phyloP scores from a whole-genome alignment of 2,797 vertebrate genomes.

The Percopsis omiscomaycus region DNA sequence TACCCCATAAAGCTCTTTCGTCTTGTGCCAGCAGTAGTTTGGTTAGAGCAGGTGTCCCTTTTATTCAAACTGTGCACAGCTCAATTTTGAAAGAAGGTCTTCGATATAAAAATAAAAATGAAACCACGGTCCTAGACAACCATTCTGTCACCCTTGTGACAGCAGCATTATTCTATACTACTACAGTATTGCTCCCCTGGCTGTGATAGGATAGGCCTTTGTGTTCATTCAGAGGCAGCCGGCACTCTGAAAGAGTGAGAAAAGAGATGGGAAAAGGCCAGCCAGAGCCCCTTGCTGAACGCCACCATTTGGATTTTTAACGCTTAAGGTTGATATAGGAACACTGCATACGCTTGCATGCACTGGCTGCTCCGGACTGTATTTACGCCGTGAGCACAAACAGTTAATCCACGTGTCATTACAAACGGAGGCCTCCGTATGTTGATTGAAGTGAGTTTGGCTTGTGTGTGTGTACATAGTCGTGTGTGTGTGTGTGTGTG shows the following conservation, averaged over 20 bases:
- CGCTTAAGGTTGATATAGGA: slow-evolving; percentile 52
- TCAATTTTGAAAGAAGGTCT: slow-evolving; percentile 36
- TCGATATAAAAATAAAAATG: slow-evolving; percentile 46
- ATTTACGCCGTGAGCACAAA: slow-evolving; percentile 42
- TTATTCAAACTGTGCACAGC: slow-evolving; percentile 19
- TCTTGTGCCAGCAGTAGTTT: not conserved
- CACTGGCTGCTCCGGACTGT: slow-evolving; percentile 49
- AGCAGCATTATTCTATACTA: slow-evolving; percentile 72
- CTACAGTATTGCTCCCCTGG: slow-evolving; percentile 66
- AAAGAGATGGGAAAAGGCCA: slow-evolving; percentile 46
- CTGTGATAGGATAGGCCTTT: slow-evolving; percentile 63
- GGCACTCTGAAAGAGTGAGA: slow-evolving; percentile 43
- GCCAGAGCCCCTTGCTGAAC: slow-evolving; percentile 46
- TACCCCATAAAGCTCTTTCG: not conserved
- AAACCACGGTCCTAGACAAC: slow-evolving; percentile 41
- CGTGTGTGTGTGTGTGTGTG: slow-evolving; percentile 27
- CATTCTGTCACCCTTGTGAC: slow-evolving; percentile 62
- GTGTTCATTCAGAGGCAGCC: slow-evolving; percentile 52
- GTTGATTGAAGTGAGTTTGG: slow-evolving; percentile 36
- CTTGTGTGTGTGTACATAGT: slow-evolving; percentile 18
- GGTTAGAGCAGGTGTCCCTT: slow-evolving; percentile 7
- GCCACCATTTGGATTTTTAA: slow-evolving; percentile 52
- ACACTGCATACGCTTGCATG: slow-evolving; percentile 61
- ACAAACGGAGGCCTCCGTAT: slow-evolving; percentile 56
- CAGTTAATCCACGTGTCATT: slow-evolving; percentile 73